These are phyloP conservation scores for Ladona fulva DNA, from an alignment of 1,140 invertebrate genomes.

Conservation along the genomic window DNA sequence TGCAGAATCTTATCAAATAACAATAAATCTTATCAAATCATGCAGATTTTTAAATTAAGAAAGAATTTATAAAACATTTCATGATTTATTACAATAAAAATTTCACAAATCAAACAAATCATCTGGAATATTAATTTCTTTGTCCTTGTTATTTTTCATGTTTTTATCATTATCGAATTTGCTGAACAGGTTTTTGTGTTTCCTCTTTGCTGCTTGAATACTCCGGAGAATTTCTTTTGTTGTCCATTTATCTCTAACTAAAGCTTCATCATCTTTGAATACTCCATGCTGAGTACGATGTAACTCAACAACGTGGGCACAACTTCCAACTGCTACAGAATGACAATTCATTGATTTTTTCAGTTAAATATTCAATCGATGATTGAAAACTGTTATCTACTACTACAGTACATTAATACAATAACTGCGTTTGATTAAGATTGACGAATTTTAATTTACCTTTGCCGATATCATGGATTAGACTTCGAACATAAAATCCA, in stretches of 20 bases:
- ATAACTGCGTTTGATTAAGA: not conserved
- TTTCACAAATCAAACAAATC: not conserved
- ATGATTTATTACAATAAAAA: not conserved
- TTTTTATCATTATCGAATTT: not conserved
- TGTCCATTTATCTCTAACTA: constrained; percentile 24
- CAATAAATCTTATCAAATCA: no score
- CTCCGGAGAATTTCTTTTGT: constrained; percentile 21
- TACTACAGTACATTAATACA: not conserved
- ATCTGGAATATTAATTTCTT: not conserved
- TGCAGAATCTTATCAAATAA: no score
- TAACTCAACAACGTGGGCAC: constrained; percentile 27
- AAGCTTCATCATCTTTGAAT: constrained; percentile 26
- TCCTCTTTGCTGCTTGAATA: not conserved
- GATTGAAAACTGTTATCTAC: not conserved
- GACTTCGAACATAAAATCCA: constrained; percentile 29
- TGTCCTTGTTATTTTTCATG: not conserved
- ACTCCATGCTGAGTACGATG: constrained; percentile 27
- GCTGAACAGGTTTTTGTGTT: not conserved
- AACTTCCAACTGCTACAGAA: constrained; percentile 25
- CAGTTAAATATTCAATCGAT: constrained; percentile 8
- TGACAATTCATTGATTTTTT: constrained; percentile 14
- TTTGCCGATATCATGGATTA: constrained; percentile 28
- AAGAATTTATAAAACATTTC: no score
- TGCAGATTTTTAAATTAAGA: no score
- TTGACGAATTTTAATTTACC: constrained; percentile 22